Evolutionary conservation across 1,140 invertebrate genomes (phyloP).

Genomic region (Heterodera carotae): DNA sequence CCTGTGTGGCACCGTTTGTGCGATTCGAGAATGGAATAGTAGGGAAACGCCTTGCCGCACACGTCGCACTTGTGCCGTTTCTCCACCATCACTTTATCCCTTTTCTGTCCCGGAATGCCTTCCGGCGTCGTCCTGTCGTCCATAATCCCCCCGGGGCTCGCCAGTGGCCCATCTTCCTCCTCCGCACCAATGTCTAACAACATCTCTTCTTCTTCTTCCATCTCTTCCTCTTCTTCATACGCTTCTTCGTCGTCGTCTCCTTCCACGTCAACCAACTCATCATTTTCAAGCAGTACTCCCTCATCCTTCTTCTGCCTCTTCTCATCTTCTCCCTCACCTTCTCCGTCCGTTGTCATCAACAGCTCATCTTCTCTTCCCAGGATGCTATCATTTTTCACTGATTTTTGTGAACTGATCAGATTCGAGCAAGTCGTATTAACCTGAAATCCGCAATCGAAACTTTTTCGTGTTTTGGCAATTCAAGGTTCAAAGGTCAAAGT

Average conservation of each 20-base stretch:
- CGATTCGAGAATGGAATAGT: conserved; percentile 66
- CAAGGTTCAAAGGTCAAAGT: too few species aligned
- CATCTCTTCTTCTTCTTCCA: neutral
- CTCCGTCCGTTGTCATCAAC: neutral
- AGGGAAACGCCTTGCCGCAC: conserved; percentile 66
- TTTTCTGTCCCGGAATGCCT: neutral
- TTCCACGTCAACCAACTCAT: conserved; percentile 12
- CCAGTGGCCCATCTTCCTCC: neutral
- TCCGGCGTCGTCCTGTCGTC: conserved; percentile 3
- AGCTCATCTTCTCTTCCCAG: neutral
- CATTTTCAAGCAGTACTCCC: neutral
- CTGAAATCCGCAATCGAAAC: too few species aligned
- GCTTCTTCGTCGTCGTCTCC: conserved; percentile 6
- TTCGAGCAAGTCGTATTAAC: neutral
- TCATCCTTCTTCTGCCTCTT: neutral
- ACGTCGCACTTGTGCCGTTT: conserved; percentile 63
- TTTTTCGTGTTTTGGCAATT: too few species aligned
- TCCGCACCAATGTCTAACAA: too few species aligned
- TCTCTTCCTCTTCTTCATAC: conserved; percentile 3
- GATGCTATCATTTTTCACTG: neutral
- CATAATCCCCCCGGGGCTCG: neutral
- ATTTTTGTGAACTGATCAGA: neutral
- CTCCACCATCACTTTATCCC: conserved; percentile 44
- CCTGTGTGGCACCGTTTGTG: conserved; percentile 66
- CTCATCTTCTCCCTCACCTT: conserved; percentile 9